Base-by-base conservation (phyloP, 2,888 invertebrate genomes). In the Ecliptopera silaceata region DNA sequence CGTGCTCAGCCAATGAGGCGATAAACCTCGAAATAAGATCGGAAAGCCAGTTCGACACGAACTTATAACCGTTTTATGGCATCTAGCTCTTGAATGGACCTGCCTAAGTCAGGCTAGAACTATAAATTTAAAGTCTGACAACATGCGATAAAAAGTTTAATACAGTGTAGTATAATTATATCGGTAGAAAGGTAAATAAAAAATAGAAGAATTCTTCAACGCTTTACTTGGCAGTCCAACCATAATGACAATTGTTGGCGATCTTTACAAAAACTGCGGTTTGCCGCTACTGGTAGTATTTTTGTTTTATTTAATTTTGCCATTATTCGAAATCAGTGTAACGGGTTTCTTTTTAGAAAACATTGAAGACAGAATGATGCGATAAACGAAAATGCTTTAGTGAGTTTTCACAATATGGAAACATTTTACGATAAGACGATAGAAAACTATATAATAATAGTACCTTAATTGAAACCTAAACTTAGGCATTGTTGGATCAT, bases 1-100 rank as follows among this genome's bases (percentile, higher is more conserved):
- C 72, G 73, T 72, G 76, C 70, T 71, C 75, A 77, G 71, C 80
- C 75, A 75, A 75, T 72, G 69, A 70, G 69, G 77, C 81, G 80
- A 82, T 80, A 62, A 71, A 73, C 75, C 79, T 69, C 71, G 70
- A 77, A 77, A 81, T 79, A 77, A 75, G 72, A 73, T 76, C 71
- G 65, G 72, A 80, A 82, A 82, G 72, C 82, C 71, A 71, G 81
- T 80, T 78, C 69, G 66, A 69, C 66, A 62, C 64, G 67, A 66
- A 73, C 72, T 71, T 72, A 73, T 72, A 71, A 65, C 69, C 62
- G 68, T 74, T 72, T 69, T 69, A 73, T 64, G 58, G 64, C 59
- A 63, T 64, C 64, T 68, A 56, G 59, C 65, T 66, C 64, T 65
- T 64, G 66, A 64, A 70, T 64, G 60, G 64, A 44, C 34, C 11